phyloP scores from a whole-genome alignment of 2,888 invertebrate genomes.

The Alentia gelatinosa region DNA sequence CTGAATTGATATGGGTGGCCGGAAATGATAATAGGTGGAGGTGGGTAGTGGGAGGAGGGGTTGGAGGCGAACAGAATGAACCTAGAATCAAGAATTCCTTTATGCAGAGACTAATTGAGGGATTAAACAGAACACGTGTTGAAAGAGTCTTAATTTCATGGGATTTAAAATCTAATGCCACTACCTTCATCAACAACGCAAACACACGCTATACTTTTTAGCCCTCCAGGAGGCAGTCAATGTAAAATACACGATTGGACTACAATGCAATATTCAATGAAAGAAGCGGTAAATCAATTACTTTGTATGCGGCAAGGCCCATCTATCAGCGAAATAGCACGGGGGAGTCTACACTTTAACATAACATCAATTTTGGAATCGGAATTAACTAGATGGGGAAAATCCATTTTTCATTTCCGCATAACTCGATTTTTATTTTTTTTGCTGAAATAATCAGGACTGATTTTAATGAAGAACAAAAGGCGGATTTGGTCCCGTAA shows the following conservation, averaged over 20 bases:
- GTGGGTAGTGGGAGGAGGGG: too few species aligned
- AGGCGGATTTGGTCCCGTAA: background rate
- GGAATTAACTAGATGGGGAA: background rate
- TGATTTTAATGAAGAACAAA: background rate
- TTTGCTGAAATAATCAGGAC: background rate
- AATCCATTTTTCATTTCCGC: background rate
- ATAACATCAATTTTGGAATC: background rate
- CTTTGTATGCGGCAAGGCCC: too few species aligned
- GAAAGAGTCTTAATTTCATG: slow-evolving; percentile 1
- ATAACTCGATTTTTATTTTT: background rate
- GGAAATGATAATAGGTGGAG: too few species aligned
- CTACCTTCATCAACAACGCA: background rate
- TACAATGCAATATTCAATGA: background rate
- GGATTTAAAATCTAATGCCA: background rate
- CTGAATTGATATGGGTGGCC: too few species aligned
- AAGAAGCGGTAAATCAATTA: background rate
- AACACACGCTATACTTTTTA: background rate
- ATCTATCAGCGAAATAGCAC: too few species aligned
- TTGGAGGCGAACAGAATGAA: too few species aligned
- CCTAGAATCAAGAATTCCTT: background rate
- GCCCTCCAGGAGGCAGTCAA: background rate
- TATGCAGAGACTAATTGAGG: background rate
- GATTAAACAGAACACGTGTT: background rate
- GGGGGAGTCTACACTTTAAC: background rate
- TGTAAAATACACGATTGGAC: slow-evolving; percentile 1